Evolutionary conservation across 2,797 vertebrate species (phyloP).

Genomic region (Periparus ater): DNA sequence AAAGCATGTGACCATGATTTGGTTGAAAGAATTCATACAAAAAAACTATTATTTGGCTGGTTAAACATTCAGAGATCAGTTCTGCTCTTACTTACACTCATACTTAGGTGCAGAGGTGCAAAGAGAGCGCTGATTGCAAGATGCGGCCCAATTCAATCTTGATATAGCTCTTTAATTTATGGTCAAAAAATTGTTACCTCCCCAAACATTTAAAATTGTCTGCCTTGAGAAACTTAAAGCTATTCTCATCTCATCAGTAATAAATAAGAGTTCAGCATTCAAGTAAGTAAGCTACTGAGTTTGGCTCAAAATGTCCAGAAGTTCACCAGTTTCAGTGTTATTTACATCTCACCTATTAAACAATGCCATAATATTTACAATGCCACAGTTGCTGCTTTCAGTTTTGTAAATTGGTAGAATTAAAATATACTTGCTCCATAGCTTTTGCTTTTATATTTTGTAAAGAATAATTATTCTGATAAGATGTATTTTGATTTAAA

Average conservation of each 20-base stretch:
- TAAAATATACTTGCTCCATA: neutral
- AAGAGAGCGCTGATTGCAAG: constrained; percentile 25
- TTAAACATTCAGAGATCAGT: constrained; percentile 52
- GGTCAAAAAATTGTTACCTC: neutral
- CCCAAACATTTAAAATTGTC: neutral
- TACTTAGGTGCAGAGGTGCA: constrained; percentile 37
- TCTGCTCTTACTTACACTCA: constrained; percentile 49
- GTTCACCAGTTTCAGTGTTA: neutral
- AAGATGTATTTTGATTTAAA: neutral
- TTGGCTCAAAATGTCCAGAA: neutral
- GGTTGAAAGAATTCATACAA: constrained; percentile 17
- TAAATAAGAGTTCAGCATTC: neutral
- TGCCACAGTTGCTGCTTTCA: neutral
- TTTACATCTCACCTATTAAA: neutral
- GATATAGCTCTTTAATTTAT: neutral
- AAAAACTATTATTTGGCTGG: constrained; percentile 14
- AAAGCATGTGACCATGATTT: constrained; percentile 39
- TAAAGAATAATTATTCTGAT: neutral
- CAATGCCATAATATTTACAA: neutral
- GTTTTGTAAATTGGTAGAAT: neutral
- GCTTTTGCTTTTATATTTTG: neutral
- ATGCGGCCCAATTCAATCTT: neutral
- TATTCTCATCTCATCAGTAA: neutral
- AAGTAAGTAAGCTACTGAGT: neutral
- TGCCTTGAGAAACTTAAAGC: neutral